These are phyloP conservation scores for Leptonema lineaticorne DNA, from an alignment of 1,140 invertebrate species.

Conservation along the genomic window DNA sequence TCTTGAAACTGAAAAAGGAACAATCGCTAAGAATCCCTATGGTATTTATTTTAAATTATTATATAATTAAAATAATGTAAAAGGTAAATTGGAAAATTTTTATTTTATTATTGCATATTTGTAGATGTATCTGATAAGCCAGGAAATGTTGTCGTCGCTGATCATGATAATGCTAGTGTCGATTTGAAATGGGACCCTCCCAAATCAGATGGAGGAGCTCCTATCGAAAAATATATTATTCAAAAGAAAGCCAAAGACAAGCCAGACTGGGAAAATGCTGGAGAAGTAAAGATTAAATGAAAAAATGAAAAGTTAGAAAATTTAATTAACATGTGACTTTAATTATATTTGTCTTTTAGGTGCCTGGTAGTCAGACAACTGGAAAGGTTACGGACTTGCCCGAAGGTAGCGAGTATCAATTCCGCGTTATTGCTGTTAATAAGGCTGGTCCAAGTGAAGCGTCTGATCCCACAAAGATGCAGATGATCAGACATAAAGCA, in stretches of 20 bases:
- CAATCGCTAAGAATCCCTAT: conserved; percentile 95
- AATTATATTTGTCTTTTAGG: conserved; percentile 60
- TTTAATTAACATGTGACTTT: conserved; percentile 52
- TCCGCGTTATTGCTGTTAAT: conserved; percentile 93
- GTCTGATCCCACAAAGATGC: conserved; percentile 92
- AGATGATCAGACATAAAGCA: conserved; percentile 86
- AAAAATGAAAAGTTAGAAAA: not conserved
- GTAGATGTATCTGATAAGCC: conserved; percentile 82
- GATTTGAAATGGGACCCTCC: conserved; percentile 94
- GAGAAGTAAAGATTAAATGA: conserved; percentile 51
- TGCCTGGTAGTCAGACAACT: conserved; percentile 74
- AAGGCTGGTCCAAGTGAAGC: conserved; percentile 91
- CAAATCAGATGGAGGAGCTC: conserved; percentile 89
- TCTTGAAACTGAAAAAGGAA: conserved; percentile 77
- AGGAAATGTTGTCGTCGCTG: conserved; percentile 85
- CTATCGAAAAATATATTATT: conserved; percentile 95
- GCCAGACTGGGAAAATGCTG: conserved; percentile 54
- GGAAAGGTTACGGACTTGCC: conserved; percentile 85
- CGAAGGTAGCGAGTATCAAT: conserved; percentile 92
- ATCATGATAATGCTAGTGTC: conserved; percentile 92
- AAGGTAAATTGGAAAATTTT: not conserved
- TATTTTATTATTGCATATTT: no score
- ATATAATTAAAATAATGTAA: not conserved
- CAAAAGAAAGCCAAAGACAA: conserved; percentile 80
- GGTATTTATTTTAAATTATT: conserved; percentile 59